These are phyloP conservation scores for Spisula solida DNA, from an alignment of 2,888 invertebrate genomes.

Conservation along the genomic window DNA sequence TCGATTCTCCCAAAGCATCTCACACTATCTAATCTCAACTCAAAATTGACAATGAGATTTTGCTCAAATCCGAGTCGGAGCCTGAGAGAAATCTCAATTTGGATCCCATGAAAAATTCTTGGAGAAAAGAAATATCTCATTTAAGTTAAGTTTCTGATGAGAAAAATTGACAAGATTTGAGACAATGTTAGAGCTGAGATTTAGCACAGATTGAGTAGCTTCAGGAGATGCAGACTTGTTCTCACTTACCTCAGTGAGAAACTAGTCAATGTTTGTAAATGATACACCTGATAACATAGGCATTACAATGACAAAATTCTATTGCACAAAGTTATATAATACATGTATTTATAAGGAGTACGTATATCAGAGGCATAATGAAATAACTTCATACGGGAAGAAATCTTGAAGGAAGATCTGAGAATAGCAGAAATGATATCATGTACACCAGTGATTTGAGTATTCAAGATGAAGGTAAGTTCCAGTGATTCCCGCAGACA, in stretches of 20 bases:
- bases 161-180: too few relatives aligned
- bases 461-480: not conserved
- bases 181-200: too few relatives aligned
- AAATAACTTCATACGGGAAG: not conserved
- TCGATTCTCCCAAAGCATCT: too few relatives aligned
- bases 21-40: too few relatives aligned
- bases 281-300: not conserved
- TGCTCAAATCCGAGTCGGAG: too few relatives aligned
- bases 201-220: too few relatives aligned
- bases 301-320: slow-evolving; percentile 17
- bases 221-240: not conserved
- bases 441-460: not conserved
- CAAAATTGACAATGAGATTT: too few relatives aligned
- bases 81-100: too few relatives aligned
- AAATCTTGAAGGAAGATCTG: not conserved
- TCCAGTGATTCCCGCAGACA: not conserved
- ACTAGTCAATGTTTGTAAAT: not conserved
- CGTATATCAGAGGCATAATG: not conserved
- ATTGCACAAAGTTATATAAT: slow-evolving; percentile 20
- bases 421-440: not conserved
- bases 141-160: too few relatives aligned
- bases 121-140: too few relatives aligned
- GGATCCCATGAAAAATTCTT: too few relatives aligned
- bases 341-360: slow-evolving; percentile 10
- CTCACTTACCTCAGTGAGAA: not conserved